These are phyloP conservation scores for Boloria euphrosyne DNA, from an alignment of 2,888 invertebrate species.

Conservation along the genomic window DNA sequence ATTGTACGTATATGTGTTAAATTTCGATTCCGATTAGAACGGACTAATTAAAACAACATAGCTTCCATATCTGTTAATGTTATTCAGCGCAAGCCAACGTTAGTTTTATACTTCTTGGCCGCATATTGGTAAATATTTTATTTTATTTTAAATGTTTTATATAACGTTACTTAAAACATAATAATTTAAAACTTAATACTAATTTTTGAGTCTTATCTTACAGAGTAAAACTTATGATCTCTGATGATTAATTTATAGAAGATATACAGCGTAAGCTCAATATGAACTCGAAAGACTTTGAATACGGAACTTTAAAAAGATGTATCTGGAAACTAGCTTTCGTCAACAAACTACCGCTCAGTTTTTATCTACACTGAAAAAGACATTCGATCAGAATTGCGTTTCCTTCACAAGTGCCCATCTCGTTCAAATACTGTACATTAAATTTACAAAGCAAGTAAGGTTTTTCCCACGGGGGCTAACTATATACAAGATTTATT, in stretches of 20 bases:
- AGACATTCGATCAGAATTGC: not conserved
- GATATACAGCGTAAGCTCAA: no score
- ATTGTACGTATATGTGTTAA: slow-evolving; percentile 1
- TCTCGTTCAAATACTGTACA: slow-evolving; percentile 12
- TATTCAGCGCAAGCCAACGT: no score
- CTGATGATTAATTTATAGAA: no score
- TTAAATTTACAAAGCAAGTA: slow-evolving; percentile 21
- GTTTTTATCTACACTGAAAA: not conserved
- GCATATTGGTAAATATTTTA: no score
- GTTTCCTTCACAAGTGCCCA: not conserved
- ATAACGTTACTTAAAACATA: no score
- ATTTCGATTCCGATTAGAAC: not conserved
- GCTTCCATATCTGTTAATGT: not conserved
- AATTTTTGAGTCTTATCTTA: no score
- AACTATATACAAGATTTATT: slow-evolving; percentile 12
- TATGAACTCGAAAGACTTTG: no score
- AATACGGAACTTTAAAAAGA: no score
- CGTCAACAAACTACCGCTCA: not conserved
- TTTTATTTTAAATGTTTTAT: no score
- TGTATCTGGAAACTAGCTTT: not conserved
- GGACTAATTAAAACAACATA: not conserved
- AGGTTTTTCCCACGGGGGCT: slow-evolving; percentile 9
- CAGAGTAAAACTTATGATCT: no score
- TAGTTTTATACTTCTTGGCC: no score
- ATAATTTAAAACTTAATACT: no score